Base-by-base conservation (phyloP, 2,113 vertebrate species). In the Pithys albifrons region DNA sequence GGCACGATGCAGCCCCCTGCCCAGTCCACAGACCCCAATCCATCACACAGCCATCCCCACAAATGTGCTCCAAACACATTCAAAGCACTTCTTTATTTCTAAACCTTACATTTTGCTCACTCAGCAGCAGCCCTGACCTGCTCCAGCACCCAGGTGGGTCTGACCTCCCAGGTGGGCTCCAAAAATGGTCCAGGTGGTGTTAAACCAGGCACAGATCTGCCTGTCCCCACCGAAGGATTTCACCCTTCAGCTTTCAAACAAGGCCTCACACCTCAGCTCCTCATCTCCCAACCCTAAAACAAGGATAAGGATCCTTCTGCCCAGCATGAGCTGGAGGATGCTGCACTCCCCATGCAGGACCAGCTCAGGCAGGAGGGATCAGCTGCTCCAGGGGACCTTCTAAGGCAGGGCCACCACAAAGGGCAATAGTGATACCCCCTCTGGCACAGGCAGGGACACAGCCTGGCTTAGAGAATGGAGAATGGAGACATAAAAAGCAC, bases 401-500 rank as follows among this genome's bases (percentile, higher is more conserved):
- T 48, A 43, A 67, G 24, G 28, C 35, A 76, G 12, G 24, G 14
- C 33, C 71, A 89, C 61, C 65, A 12, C 31, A 45, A 58, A 0
- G 0, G 76, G 28, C 39, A 54, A 31, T 1, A 10, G 19, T 3
- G 9, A 77, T 7, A 57, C 13, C n/a, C 52, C 3, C 27, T 28
- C 22, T 13, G 7, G 41, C 39, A 86, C 22, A 39, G 19, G 57
- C 49, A 57, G 66, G 23, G 84, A 72, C 70, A 45, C 0, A 0
- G 13, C 55, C 61, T 4, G 1, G 65, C 75, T 71, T 72, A 20
- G 28, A 75, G 76, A 89, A 93, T 28, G 1, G 33, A 93, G 88
- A 87, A 93, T 31, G 1, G n/a, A 93, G 88, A 87, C 85, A 58
- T 70, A 85, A 87, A 76, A 96, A 96, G 88, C 88, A 85, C 92